Percentiles rank a stretch among this genome's conserved stretches.
Conservation (phyloP, 2,888 invertebrate genomes). For the Drosophila cracens region DNA sequence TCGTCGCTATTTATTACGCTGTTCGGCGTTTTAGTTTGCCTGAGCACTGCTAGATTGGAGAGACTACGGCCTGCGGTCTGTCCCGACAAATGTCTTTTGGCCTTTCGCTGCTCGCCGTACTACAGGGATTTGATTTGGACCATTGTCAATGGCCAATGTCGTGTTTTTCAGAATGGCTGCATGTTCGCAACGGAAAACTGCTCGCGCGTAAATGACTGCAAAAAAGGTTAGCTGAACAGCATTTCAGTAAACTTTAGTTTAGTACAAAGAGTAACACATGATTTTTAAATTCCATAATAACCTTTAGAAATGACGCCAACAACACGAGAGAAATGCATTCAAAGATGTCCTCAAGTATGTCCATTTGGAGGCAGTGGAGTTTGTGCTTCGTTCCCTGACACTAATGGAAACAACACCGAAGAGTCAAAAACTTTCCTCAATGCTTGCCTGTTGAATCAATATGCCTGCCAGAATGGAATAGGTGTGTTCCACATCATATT, state of each 20-base stretch:
- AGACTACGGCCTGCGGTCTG: conserved; percentile 6
- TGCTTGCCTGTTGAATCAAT: conserved; percentile 28
- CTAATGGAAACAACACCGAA: conserved; percentile 2
- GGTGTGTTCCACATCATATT: not conserved
- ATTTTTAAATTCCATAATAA: not conserved
- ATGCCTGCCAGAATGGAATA: conserved; percentile 26
- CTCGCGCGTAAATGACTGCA: conserved; percentile 42
- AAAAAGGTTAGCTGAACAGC: conserved; percentile 20
- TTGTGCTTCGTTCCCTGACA: conserved; percentile 38
- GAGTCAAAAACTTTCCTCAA: conserved; percentile 17
- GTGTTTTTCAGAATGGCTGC: conserved; percentile 58
- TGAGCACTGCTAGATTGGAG: conserved; percentile 7
- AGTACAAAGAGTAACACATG: not conserved
- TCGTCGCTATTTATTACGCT: conserved; percentile 7
- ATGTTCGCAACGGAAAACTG: conserved; percentile 46
- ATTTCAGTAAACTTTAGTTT: not conserved
- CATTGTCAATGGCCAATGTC: conserved; percentile 35
- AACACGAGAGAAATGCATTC: conserved; percentile 20
- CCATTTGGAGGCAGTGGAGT: conserved; percentile 20
- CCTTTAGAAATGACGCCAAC: conserved; percentile 30
- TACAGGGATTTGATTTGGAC: conserved; percentile 42
- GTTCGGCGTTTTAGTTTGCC: conserved; percentile 5
- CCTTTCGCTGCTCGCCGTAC: conserved; percentile 38
- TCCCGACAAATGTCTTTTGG: conserved; percentile 11
- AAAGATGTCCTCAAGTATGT: conserved; percentile 15